Base-by-base conservation (phyloP, 2,113 vertebrate species). In the Plecturocebus donacophilus region DNA sequence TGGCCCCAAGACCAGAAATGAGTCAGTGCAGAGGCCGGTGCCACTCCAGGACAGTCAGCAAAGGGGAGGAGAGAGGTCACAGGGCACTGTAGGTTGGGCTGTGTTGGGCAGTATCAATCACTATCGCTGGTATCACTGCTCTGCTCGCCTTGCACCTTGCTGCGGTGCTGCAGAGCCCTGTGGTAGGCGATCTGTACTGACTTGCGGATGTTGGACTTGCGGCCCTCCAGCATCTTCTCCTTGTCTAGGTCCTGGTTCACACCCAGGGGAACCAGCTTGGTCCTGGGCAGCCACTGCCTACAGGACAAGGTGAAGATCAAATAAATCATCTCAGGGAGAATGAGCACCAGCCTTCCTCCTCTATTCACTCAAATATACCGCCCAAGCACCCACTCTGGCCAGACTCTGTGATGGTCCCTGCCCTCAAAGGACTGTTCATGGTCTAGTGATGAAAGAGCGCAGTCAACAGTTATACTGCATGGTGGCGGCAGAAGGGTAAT, bases 191-290 rank as follows among this genome's bases (percentile, higher is more conserved):
- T 99, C 98, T 99, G 99, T 95, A 99, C 99, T 0, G 99, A 99
- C 97, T 99, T 99, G 84, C 99, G 99, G 98, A 99, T 99, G 98
- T 99, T 99, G 75, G 99, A 99, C 95, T 99, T 99, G 91, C 99
- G 98, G 70, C 99, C 99, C 95, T 99, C 99, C 98, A 99, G 99
- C 99, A 99, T 99, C 98, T 99, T 99, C 98, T 99, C 99, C 97
- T 99, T 99, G 98, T 99, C 99, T 96, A 99, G 98, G 98, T 99
- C 99, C 98, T 99, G 99, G 99, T 99, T 99, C 94, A 99, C 99
- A 0, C 99, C 99, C 97, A 99, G 99, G 42, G 99, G 99, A 96
- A 99, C 99, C 92, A 99, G 98, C 98, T 99, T 99, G 10, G 99
- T 99, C 96, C 99, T 99, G 4, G 99, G 99, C 87, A 99, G 98